phyloP scores from a whole-genome alignment of 2,888 invertebrate genomes.

The Noctua janthe region DNA sequence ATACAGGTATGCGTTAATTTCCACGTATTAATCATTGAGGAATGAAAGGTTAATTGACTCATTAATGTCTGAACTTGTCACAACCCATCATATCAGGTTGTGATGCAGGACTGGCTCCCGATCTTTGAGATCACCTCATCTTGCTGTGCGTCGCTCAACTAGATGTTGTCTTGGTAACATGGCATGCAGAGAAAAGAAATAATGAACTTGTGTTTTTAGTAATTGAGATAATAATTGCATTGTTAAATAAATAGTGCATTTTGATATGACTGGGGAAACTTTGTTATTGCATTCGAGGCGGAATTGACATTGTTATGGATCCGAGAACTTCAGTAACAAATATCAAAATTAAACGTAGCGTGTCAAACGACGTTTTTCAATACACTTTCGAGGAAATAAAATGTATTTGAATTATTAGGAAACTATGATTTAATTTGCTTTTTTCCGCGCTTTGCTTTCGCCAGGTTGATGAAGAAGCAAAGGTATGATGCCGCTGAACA shows the following conservation, averaged over 20 bases:
- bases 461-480: no score
- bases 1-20: slow-evolving; percentile 12
- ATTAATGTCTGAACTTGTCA: slow-evolving; percentile 14
- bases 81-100: background rate
- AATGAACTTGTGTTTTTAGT: background rate
- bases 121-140: background rate
- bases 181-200: background rate
- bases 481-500: no score
- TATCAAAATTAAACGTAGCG: no score
- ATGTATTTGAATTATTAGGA: no score
- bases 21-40: slow-evolving; percentile 27
- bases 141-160: background rate
- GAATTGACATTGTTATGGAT: no score
- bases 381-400: no score
- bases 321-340: no score
- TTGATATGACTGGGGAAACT: no score
- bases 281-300: no score
- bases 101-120: background rate
- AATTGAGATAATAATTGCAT: background rate
- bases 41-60: slow-evolving; percentile 48
- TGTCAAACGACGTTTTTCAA: no score
- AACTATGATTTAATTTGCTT: no score
- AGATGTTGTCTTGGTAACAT: background rate
- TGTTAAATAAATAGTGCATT: background rate
- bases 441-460: no score